These are phyloP conservation scores for Bos taurus DNA, from an alignment of 2,113 vertebrate genomes.

Conservation along the genomic window ARS-UCD2.0 NC_037348.1:59529001-59529500, in stretches of 20 bases:
- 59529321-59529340: not conserved
- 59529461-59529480: not conserved
- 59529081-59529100: not conserved
- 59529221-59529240: rapidly evolving
- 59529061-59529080: not conserved
- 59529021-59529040: not conserved
- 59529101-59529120: not conserved
- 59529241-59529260: not conserved
- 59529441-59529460: not conserved
- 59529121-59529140: not conserved
- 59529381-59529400: not conserved
- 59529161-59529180: not conserved
- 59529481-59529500: not conserved
- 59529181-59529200: no score
- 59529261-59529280: not conserved
- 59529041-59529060: no score
- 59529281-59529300: no score
- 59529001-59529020: not conserved
- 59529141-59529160: not conserved
- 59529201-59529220: rapidly evolving
- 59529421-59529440: not conserved
- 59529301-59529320: not conserved
- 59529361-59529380: not conserved
- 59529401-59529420: not conserved
- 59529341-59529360: not conserved